Evolutionary conservation across 2,888 invertebrate species (phyloP).

Genomic region (Pyrgus malvae): DNA sequence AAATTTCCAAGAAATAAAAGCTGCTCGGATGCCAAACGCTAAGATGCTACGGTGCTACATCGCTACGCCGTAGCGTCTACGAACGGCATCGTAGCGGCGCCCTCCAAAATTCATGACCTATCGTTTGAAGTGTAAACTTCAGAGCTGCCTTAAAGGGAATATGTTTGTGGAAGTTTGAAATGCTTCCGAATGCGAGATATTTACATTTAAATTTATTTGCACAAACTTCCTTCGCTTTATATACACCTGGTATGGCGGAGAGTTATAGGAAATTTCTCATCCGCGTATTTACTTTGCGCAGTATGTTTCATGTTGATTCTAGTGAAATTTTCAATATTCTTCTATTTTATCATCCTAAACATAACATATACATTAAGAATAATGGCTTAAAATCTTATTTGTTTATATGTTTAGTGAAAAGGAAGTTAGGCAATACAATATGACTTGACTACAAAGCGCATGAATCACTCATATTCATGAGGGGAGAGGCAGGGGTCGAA

Average conservation of each 20-base stretch:
- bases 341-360: background rate
- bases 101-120: constrained; percentile 64
- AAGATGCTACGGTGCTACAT: constrained; percentile 11
- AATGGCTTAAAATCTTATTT: no score
- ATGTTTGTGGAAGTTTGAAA: constrained; percentile 48
- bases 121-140: constrained; percentile 61
- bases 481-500: constrained; percentile 26
- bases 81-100: constrained; percentile 36
- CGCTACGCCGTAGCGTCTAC: constrained; percentile 18
- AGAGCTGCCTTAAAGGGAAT: constrained; percentile 49
- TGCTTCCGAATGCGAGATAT: constrained; percentile 39
- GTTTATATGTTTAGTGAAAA: background rate
- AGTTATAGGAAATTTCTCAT: constrained; percentile 3
- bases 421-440: background rate
- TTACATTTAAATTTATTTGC: constrained; percentile 33
- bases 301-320: background rate
- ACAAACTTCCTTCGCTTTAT: constrained; percentile 23
- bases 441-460: background rate
- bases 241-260: constrained; percentile 18
- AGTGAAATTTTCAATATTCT: background rate
- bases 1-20: constrained; percentile 31
- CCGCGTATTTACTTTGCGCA: constrained; percentile 1
- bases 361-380: no score
- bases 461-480: constrained; percentile 9
- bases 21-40: constrained; percentile 21